A percentile compares a stretch with the other conserved stretches of the same genome.
Conservation (phyloP, 2,888 invertebrate genomes). For the Noctua fimbriata region DNA sequence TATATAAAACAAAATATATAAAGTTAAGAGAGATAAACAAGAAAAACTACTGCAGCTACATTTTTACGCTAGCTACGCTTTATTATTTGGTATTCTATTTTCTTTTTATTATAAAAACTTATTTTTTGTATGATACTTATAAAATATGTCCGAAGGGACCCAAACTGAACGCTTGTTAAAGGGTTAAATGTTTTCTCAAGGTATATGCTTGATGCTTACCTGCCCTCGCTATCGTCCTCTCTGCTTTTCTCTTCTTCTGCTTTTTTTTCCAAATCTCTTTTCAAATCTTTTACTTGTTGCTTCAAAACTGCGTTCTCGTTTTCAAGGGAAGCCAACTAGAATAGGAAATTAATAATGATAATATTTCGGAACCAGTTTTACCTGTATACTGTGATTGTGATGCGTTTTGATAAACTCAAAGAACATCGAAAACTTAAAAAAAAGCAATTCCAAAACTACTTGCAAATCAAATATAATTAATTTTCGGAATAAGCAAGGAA, state of each 20-base stretch:
- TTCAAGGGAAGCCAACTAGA: conserved; percentile 83
- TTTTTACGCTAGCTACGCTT: no score
- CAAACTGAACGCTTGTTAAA: neutral
- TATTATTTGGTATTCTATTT: no score
- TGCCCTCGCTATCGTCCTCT: conserved; percentile 81
- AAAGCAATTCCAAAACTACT: neutral
- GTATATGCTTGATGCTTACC: conserved; percentile 68
- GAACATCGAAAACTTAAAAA: neutral
- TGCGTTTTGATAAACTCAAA: neutral
- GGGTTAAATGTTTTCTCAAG: neutral
- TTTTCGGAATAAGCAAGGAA: conserved; percentile 27
- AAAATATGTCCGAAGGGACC: neutral
- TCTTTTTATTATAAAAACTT: no score
- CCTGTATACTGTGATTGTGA: neutral
- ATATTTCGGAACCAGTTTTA: neutral
- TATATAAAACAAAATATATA: no score
- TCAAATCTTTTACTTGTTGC: conserved; percentile 83
- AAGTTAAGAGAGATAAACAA: no score
- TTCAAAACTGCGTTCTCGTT: conserved; percentile 83
- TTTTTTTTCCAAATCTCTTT: conserved; percentile 85
- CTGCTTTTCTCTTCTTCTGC: conserved; percentile 82
- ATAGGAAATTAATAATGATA: conserved; percentile 27
- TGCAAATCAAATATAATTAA: conserved; percentile 15
- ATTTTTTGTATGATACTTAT: neutral
- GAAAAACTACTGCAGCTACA: no score